These are phyloP conservation scores for Mimachlamys varia DNA, from an alignment of 2,888 invertebrate species.

Conservation along the genomic window DNA sequence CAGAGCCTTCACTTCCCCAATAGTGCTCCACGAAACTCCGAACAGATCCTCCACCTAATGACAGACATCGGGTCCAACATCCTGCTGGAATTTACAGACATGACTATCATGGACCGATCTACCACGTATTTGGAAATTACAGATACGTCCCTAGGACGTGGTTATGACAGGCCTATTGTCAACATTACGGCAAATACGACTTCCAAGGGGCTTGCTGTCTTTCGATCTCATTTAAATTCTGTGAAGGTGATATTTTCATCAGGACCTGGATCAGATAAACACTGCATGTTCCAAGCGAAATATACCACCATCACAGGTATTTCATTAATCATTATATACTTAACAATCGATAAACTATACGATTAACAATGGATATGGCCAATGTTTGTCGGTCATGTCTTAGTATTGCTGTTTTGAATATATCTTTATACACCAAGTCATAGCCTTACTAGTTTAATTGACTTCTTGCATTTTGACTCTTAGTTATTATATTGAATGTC, in stretches of 20 bases:
- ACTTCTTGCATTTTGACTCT: too few relatives aligned
- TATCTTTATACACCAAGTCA: too few relatives aligned
- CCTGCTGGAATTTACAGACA: constrained; percentile 28
- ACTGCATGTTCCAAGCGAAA: not conserved
- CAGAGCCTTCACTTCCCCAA: constrained; percentile 48
- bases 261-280: not conserved
- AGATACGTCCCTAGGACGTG: constrained; percentile 46
- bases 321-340: not conserved
- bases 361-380: too few relatives aligned
- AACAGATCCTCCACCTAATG: constrained; percentile 40
- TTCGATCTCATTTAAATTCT: constrained; percentile 4
- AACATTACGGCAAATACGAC: not conserved
- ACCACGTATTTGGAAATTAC: constrained; percentile 39
- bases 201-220: not conserved
- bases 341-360: too few relatives aligned
- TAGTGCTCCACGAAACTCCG: constrained; percentile 28
- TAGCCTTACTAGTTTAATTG: too few relatives aligned
- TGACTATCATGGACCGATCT: not conserved
- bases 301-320: not conserved
- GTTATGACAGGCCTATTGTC: not conserved
- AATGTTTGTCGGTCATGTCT: too few relatives aligned
- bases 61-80: constrained; percentile 51
- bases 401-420: too few relatives aligned
- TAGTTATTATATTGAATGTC: too few relatives aligned
- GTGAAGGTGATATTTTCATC: not conserved